Conservation (phyloP, 2,797 vertebrate genomes). For the Halcyon leucocephala region DNA sequence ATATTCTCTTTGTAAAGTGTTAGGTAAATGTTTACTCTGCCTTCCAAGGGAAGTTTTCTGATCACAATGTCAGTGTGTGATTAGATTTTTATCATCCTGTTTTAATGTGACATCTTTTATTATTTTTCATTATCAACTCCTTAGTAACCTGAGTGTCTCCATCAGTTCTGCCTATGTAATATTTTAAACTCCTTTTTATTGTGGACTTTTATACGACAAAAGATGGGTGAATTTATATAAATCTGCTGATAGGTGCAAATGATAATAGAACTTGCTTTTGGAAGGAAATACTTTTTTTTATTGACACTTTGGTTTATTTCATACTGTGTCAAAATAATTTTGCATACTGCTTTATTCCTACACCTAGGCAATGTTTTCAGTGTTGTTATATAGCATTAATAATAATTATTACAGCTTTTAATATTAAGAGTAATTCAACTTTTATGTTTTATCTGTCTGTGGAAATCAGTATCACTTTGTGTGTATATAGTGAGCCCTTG, state of each 20-base stretch:
- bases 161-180: background rate
- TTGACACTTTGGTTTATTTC: background rate
- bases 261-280: background rate
- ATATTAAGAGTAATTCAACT: background rate
- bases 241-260: background rate
- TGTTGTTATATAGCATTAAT: background rate
- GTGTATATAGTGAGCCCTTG: background rate
- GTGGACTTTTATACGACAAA: background rate
- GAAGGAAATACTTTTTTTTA: background rate
- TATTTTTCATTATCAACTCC: background rate
- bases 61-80: background rate
- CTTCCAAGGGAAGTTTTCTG: background rate
- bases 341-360: background rate
- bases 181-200: conserved; percentile 1
- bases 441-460: background rate
- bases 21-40: background rate
- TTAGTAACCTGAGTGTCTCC: background rate
- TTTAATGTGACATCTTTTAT: background rate
- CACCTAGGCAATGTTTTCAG: background rate
- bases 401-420: background rate
- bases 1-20: background rate
- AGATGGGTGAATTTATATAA: background rate
- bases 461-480: fast-evolving
- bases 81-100: background rate
- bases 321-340: background rate